Conservation (phyloP, 2,113 vertebrate genomes). For the Megaceryle maxima region DNA sequence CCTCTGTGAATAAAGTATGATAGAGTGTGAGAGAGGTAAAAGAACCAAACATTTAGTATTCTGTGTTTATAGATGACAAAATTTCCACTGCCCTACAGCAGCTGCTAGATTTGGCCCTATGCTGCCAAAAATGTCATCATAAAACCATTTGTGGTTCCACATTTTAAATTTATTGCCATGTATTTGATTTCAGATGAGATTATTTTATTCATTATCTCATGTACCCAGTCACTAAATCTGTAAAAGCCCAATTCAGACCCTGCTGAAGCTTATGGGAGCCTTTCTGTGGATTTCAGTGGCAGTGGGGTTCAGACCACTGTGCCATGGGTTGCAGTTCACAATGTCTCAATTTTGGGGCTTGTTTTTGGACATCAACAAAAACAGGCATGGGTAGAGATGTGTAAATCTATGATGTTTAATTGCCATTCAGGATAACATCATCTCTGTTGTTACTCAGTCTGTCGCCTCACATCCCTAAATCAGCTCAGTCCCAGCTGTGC, state of each 20-base stretch:
- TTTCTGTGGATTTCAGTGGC: neutral
- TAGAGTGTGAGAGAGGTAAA: neutral
- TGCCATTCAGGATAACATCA: neutral
- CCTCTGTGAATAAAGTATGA: neutral
- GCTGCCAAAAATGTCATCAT: neutral
- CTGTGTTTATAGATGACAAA: neutral
- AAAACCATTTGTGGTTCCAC: neutral
- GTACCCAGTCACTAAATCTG: neutral
- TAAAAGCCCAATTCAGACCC: neutral
- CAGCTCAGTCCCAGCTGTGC: neutral
- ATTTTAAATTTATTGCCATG: conserved; percentile 1
- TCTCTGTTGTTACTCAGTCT: neutral
- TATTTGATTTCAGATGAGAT: neutral
- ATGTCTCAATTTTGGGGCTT: neutral
- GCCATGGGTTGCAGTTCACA: neutral
- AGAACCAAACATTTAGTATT: neutral
- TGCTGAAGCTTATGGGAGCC: neutral
- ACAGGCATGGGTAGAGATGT: neutral
- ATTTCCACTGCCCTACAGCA: neutral
- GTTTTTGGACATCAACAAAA: neutral
- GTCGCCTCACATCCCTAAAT: neutral
- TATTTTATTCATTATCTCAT: neutral
- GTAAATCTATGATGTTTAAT: neutral
- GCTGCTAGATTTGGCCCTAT: neutral
- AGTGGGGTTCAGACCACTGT: neutral